Conservation (phyloP, 2,888 invertebrate species). For the Hirtodrosophila alboralis region DNA sequence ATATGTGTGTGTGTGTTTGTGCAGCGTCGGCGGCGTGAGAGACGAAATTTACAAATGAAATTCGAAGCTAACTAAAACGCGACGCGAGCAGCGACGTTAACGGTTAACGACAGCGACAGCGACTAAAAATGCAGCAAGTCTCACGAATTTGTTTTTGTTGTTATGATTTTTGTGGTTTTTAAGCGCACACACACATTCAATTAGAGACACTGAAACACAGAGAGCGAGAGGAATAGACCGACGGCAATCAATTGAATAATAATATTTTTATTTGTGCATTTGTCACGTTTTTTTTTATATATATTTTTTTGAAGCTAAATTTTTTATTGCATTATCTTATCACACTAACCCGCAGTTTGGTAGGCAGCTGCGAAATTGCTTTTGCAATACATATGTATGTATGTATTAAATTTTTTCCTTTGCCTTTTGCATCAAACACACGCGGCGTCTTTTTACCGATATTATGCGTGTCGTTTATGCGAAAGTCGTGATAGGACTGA, state of each 20-base stretch:
- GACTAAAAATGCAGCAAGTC: slow-evolving; percentile 58
- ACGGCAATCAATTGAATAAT: slow-evolving; percentile 64
- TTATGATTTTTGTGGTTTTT: slow-evolving; percentile 51
- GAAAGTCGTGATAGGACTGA: slow-evolving; percentile 61
- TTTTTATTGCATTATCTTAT: slow-evolving; percentile 65
- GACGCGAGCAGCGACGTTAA: slow-evolving; percentile 33
- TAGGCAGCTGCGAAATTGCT: slow-evolving; percentile 37
- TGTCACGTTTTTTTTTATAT: slow-evolving; percentile 55
- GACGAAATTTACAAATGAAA: slow-evolving; percentile 47
- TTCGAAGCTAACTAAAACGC: slow-evolving; percentile 36
- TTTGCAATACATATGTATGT: slow-evolving; percentile 45
- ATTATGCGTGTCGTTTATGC: slow-evolving; percentile 63
- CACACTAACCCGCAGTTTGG: slow-evolving; percentile 53
- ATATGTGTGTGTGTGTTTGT: slow-evolving; percentile 25
- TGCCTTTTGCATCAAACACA: slow-evolving; percentile 62
- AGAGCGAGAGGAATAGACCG: slow-evolving; percentile 38
- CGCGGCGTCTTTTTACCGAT: slow-evolving; percentile 61
- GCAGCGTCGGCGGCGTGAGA: slow-evolving; percentile 31
- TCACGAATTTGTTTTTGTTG: slow-evolving; percentile 57
- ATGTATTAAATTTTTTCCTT: slow-evolving; percentile 40
- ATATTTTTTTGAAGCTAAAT: slow-evolving; percentile 13
- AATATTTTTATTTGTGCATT: slow-evolving; percentile 50
- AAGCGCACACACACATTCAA: slow-evolving; percentile 44
- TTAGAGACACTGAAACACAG: slow-evolving; percentile 20
- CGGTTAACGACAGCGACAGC: slow-evolving; percentile 39